A percentile compares a stretch with the other conserved stretches of the same genome.
Evolutionary conservation across 2,113 vertebrate genomes (phyloP).

Genomic region (Dryoscopus gambensis): DNA sequence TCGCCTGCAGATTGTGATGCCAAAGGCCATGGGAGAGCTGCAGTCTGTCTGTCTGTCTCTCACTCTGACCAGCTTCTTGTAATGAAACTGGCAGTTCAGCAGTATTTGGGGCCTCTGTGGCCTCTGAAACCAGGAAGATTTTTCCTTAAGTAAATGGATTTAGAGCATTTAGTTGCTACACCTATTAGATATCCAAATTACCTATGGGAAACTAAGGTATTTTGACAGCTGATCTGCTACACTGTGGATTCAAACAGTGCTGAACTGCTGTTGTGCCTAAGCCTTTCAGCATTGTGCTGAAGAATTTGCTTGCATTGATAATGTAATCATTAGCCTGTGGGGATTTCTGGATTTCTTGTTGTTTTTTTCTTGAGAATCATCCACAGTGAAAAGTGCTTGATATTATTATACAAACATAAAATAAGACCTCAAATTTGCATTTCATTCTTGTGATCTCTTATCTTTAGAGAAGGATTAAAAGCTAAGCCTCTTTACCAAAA

Average conservation of each 20-base stretch:
- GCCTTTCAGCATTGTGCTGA: neutral
- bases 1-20: neutral
- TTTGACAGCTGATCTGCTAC: neutral
- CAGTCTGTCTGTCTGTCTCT: neutral
- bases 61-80: neutral
- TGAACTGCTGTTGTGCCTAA: neutral
- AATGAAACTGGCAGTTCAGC: neutral
- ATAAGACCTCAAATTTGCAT: slow-evolving; percentile 46
- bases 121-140: neutral
- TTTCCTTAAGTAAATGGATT: neutral
- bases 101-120: neutral
- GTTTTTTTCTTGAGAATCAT: neutral
- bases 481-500: slow-evolving; percentile 56
- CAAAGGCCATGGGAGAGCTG: neutral
- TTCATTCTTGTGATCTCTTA: slow-evolving; percentile 45
- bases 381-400: neutral
- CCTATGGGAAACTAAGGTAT: neutral
- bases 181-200: neutral
- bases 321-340: neutral
- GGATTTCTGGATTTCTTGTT: neutral
- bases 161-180: neutral
- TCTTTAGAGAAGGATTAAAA: slow-evolving; percentile 56
- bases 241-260: neutral
- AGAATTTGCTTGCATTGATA: slow-evolving; percentile 25
- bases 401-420: slow-evolving; percentile 36